Conservation (phyloP, 2,113 vertebrate genomes). For the Potamarius usumacintae region DNA sequence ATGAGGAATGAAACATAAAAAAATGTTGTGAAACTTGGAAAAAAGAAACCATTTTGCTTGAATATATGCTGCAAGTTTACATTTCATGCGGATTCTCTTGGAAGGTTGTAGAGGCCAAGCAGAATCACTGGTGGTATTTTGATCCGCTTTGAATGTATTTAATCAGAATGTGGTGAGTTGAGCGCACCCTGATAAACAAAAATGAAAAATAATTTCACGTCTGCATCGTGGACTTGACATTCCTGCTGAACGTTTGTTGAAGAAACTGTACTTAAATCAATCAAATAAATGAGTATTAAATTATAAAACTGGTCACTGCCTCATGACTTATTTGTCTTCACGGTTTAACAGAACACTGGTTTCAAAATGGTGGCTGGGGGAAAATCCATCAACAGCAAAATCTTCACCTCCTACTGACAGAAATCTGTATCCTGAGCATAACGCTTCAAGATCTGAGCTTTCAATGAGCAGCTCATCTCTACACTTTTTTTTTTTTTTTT, state of each 20-base stretch:
- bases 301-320: neutral
- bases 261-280: constrained; percentile 39
- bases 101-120: neutral
- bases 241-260: constrained; percentile 24
- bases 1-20: constrained; percentile 27
- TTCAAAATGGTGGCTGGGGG: neutral
- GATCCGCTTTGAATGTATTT: constrained; percentile 50
- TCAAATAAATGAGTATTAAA: constrained; percentile 17
- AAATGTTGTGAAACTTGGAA: constrained; percentile 31
- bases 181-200: constrained; percentile 4
- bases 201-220: neutral
- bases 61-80: constrained; percentile 55
- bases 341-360: too few relatives aligned
- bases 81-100: constrained; percentile 38
- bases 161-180: constrained; percentile 7
- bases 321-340: too few relatives aligned
- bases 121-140: constrained; percentile 15
- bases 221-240: constrained; percentile 44
- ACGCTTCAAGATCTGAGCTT: too few relatives aligned
- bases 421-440: too few relatives aligned
- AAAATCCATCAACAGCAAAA: neutral
- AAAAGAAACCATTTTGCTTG: constrained; percentile 29
- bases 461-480: too few relatives aligned
- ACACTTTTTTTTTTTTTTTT: too few relatives aligned
- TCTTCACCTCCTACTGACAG: neutral